Conservation (phyloP, 2,888 invertebrate species). For the Strigamia maritima region DNA sequence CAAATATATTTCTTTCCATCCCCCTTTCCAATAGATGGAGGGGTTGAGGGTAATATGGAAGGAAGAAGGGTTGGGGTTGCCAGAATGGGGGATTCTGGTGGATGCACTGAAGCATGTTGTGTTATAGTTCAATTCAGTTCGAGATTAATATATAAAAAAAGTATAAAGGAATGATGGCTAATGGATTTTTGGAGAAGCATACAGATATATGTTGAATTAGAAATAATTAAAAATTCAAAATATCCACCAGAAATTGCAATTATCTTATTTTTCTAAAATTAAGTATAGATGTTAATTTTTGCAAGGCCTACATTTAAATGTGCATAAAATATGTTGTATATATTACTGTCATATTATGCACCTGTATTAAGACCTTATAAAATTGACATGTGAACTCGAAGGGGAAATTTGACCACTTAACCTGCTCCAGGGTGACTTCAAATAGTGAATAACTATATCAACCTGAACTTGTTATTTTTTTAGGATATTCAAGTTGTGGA, state of each 20-base stretch:
- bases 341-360: background rate
- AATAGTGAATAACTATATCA: background rate
- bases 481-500: background rate
- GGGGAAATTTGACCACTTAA: conserved; percentile 6
- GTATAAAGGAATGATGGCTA: background rate
- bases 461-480: background rate
- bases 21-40: background rate
- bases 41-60: conserved; percentile 26
- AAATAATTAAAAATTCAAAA: too few species aligned
- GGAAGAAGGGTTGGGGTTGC: background rate
- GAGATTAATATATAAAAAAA: background rate
- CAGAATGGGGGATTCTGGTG: background rate
- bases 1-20: conserved; percentile 6
- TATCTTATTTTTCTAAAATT: too few species aligned
- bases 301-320: too few species aligned
- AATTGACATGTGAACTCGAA: background rate
- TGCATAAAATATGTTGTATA: too few species aligned
- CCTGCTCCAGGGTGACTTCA: background rate
- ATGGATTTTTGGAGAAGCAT: too few species aligned
- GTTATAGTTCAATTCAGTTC: background rate
- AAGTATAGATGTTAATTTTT: too few species aligned
- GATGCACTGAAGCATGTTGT: background rate
- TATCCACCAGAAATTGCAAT: too few species aligned
- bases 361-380: background rate
- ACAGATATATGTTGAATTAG: too few species aligned